A percentile compares a stretch with the other conserved stretches of the same genome.
These are phyloP conservation scores for Zaprionus nigranus DNA, from an alignment of 1,140 invertebrate species.

Conservation along the genomic window DNA sequence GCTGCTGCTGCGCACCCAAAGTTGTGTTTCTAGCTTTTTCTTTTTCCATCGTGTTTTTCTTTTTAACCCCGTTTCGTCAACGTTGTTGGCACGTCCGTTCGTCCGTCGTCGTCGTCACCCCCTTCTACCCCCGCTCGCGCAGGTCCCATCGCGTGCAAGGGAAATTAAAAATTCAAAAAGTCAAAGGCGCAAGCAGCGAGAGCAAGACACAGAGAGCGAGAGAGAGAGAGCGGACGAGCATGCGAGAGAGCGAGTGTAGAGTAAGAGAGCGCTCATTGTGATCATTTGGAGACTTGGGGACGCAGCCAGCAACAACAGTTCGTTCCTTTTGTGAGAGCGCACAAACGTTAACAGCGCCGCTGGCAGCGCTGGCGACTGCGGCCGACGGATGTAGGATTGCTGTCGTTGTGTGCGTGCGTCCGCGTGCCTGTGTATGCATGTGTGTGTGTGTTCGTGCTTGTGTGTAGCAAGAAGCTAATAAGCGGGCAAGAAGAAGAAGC, in stretches of 20 bases:
- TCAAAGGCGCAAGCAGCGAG: slow-evolving; percentile 75
- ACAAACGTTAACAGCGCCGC: slow-evolving; percentile 34
- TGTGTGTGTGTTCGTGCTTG: slow-evolving; percentile 31
- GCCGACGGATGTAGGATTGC: slow-evolving; percentile 77
- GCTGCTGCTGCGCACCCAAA: slow-evolving; percentile 62
- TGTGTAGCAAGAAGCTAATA: slow-evolving; percentile 56
- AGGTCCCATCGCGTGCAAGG: slow-evolving; percentile 68
- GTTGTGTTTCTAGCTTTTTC: slow-evolving; percentile 69
- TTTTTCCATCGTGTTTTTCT: slow-evolving; percentile 80
- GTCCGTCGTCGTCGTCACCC: slow-evolving; percentile 12
- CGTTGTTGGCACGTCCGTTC: slow-evolving; percentile 55
- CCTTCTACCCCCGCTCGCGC: background rate
- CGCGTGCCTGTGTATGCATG: background rate
- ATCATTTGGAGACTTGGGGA: slow-evolving; percentile 66
- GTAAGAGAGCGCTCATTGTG: slow-evolving; percentile 21
- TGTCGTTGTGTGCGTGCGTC: slow-evolving; percentile 31
- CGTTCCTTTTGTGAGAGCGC: slow-evolving; percentile 69
- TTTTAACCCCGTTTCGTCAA: slow-evolving; percentile 81
- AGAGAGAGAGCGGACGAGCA: background rate
- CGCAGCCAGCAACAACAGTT: slow-evolving; percentile 48
- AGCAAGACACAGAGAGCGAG: slow-evolving; percentile 17
- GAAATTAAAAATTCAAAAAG: slow-evolving; percentile 83
- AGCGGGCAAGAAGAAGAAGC: slow-evolving; percentile 53
- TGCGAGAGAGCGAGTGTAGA: slow-evolving; percentile 34
- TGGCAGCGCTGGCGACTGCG: slow-evolving; percentile 39